These are phyloP conservation scores for Lissonota sp. DNA, from an alignment of 2,888 invertebrate species.

Conservation along the genomic window DNA sequence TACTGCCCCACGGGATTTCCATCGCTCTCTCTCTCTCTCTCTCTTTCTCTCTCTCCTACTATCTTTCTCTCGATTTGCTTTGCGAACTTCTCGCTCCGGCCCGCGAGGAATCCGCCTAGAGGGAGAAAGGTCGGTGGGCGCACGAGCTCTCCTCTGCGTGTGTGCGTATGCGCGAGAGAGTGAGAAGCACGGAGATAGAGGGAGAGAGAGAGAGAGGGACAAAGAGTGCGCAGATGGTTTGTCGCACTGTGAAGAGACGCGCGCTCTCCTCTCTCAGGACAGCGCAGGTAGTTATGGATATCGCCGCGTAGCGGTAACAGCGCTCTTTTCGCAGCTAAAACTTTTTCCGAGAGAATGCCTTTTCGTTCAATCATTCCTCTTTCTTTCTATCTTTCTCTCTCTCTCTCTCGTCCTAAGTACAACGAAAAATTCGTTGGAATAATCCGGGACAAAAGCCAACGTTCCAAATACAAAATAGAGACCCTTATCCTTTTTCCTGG, in stretches of 20 bases:
- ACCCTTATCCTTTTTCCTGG: constrained; percentile 35
- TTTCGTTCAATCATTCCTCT: constrained; percentile 1
- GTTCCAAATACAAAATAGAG: constrained; percentile 5
- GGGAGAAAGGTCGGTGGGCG: constrained; percentile 64
- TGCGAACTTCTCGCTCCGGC: constrained; percentile 57
- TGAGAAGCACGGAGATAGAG: constrained; percentile 42
- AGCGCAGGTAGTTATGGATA: constrained; percentile 59
- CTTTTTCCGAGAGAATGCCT: constrained; percentile 29
- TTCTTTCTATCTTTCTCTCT: neutral
- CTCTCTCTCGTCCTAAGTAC: neutral
- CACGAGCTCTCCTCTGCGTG: constrained; percentile 27
- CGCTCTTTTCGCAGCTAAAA: constrained; percentile 18
- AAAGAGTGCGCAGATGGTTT: constrained; percentile 65
- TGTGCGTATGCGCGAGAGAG: constrained; percentile 31
- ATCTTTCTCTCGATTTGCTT: constrained; percentile 36
- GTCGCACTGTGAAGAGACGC: constrained; percentile 51
- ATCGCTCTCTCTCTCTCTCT: constrained; percentile 42
- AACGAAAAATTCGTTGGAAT: constrained; percentile 7
- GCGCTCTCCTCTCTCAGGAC: too few relatives aligned
- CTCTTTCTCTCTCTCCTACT: constrained; percentile 39
- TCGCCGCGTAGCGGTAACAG: constrained; percentile 28
- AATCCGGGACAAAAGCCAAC: constrained; percentile 7
- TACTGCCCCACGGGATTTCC: constrained; percentile 47
- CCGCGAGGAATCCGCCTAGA: constrained; percentile 58
- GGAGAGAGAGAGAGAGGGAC: constrained; percentile 58